phyloP scores from a whole-genome alignment of 2,888 invertebrate genomes.

The Polymixis lichenea region DNA sequence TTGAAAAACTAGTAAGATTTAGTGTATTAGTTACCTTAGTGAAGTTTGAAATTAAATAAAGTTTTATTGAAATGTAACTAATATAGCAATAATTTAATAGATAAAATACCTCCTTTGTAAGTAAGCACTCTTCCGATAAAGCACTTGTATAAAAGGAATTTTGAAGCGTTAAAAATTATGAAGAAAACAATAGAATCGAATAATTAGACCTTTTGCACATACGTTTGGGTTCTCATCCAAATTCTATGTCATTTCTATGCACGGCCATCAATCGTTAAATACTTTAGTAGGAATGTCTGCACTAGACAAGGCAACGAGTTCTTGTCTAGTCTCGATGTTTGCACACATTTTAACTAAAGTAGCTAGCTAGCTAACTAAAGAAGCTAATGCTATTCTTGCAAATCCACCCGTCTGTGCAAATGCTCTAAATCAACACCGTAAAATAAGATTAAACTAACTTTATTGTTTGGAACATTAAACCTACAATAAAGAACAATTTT shows the following conservation, averaged over 20 bases:
- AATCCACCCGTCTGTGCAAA: conserved; percentile 28
- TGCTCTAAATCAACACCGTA: conserved; percentile 28
- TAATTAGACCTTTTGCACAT: conserved; percentile 25
- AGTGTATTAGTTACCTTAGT: conserved; percentile 81
- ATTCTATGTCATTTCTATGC: neutral
- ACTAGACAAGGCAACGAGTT: neutral
- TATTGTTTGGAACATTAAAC: no score
- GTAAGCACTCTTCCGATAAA: conserved; percentile 79
- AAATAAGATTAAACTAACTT: conserved; percentile 6
- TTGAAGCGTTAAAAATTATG: conserved; percentile 60
- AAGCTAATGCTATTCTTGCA: neutral
- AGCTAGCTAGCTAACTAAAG: neutral
- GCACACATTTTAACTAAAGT: conserved; percentile 5
- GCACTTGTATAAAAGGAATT: conserved; percentile 68
- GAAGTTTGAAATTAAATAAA: conserved; percentile 75
- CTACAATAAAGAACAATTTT: neutral
- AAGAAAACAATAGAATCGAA: conserved; percentile 40
- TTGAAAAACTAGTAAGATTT: conserved; percentile 78
- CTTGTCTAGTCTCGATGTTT: neutral
- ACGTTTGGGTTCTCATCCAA: neutral
- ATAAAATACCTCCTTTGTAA: conserved; percentile 74
- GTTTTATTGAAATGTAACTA: conserved; percentile 67
- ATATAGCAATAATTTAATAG: conserved; percentile 83
- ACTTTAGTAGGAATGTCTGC: neutral
- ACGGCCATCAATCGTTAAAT: neutral